Conservation (phyloP, 2,888 invertebrate species). For the Agonum fuliginosum region DNA sequence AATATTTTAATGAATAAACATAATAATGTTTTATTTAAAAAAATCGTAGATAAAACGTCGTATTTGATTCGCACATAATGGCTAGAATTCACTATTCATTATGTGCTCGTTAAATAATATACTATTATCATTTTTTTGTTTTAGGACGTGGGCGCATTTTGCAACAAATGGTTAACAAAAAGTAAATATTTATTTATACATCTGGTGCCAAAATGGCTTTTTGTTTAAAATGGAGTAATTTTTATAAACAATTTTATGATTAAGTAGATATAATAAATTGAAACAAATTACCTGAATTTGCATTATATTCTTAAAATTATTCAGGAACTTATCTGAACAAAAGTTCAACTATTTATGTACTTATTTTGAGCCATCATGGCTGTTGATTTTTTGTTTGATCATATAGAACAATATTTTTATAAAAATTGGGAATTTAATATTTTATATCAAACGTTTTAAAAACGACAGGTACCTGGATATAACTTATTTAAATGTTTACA, state of each 20-base stretch:
- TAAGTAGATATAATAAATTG: too few relatives aligned
- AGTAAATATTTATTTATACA: not conserved
- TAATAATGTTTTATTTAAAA: too few relatives aligned
- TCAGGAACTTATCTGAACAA: too few relatives aligned
- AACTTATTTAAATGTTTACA: constrained; percentile 67
- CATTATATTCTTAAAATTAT: too few relatives aligned
- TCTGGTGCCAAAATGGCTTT: not conserved
- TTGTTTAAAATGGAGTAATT: too few relatives aligned
- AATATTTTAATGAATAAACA: too few relatives aligned
- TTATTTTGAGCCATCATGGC: not conserved
- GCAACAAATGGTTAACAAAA: not conserved
- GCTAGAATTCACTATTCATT: too few relatives aligned
- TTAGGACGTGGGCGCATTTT: constrained; percentile 25
- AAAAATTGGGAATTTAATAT: not conserved
- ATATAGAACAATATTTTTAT: not conserved
- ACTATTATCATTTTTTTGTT: constrained; percentile 7
- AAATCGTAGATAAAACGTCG: too few relatives aligned
- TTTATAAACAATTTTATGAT: too few relatives aligned
- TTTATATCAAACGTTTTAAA: not conserved
- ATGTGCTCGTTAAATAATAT: too few relatives aligned
- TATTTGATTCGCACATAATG: too few relatives aligned
- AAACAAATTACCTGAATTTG: too few relatives aligned
- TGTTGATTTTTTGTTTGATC: not conserved
- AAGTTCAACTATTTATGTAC: not conserved
- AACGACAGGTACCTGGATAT: constrained; percentile 63